Evolutionary conservation across 2,888 invertebrate genomes (phyloP).

Genomic region (Amorpha juglandis): DNA sequence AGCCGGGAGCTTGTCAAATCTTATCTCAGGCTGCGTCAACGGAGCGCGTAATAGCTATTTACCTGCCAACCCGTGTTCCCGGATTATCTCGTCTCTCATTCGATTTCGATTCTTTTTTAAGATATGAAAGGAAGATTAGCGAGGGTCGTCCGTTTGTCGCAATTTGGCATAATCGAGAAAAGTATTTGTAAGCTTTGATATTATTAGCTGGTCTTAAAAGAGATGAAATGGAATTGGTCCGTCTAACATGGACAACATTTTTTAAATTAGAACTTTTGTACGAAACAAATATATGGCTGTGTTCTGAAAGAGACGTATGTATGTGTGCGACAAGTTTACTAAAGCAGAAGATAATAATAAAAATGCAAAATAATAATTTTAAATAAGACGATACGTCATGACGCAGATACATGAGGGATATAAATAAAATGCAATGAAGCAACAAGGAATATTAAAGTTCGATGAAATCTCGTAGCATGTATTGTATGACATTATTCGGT

Average conservation of each 20-base stretch:
- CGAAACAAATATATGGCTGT: not conserved
- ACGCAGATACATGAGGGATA: slow-evolving; percentile 7
- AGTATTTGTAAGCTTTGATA: slow-evolving; percentile 16
- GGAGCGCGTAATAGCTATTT: slow-evolving; percentile 83
- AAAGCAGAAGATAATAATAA: not conserved
- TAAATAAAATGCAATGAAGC: slow-evolving; percentile 22
- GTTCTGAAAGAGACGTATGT: not conserved
- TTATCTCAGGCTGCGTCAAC: slow-evolving; percentile 68
- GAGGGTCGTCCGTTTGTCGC: slow-evolving; percentile 51
- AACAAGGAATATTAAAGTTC: slow-evolving; percentile 22
- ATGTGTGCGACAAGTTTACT: not conserved
- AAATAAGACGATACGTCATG: slow-evolving; percentile 1
- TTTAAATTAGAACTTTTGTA: not conserved
- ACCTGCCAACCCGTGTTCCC: slow-evolving; percentile 67
- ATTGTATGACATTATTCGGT: slow-evolving; percentile 17
- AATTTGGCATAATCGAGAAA: slow-evolving; percentile 24
- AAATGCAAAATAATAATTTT: not conserved
- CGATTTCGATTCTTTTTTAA: slow-evolving; percentile 68
- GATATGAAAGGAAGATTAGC: slow-evolving; percentile 63
- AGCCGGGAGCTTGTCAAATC: slow-evolving; percentile 64
- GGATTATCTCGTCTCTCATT: slow-evolving; percentile 69
- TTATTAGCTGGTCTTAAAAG: not conserved
- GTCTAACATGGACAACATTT: not conserved
- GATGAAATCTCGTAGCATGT: slow-evolving; percentile 15
- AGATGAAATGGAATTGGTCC: not conserved